phyloP scores from a whole-genome alignment of 2,797 vertebrate genomes.

The Sardinella longiceps region DNA sequence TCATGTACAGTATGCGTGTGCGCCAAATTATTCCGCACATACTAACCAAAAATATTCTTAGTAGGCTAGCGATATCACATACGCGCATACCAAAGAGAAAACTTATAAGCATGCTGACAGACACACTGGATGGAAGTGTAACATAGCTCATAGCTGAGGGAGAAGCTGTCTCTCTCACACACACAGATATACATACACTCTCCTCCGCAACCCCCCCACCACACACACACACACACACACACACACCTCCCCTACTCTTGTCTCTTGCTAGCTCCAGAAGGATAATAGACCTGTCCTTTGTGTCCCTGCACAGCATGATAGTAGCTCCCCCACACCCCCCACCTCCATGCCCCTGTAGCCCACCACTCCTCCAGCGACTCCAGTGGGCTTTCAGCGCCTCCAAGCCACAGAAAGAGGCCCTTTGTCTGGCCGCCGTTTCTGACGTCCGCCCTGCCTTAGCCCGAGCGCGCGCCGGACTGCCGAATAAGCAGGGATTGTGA shows the following conservation, averaged over 20 bases:
- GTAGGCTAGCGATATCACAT: not conserved
- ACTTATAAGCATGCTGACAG: constrained; percentile 15
- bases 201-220: not conserved
- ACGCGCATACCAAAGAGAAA: not conserved
- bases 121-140: not conserved
- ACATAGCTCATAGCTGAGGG: not conserved
- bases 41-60: not conserved
- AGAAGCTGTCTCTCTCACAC: not conserved
- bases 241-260: not conserved
- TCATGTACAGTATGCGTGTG: not conserved
- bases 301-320: constrained; percentile 68
- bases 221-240: not conserved
- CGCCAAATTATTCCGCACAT: not conserved
- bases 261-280: constrained; percentile 12
- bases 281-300: constrained; percentile 64
- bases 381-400: constrained; percentile 84
- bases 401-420: constrained; percentile 72
- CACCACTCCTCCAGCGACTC: constrained; percentile 40
- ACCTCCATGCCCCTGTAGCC: not conserved
- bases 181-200: not conserved
- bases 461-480: constrained; percentile 67
- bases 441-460: constrained; percentile 65
- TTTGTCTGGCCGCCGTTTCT: constrained; percentile 71
- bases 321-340: constrained; percentile 43
- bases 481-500: constrained; percentile 78